Evolutionary conservation across 2,113 vertebrate species (phyloP).

Genomic region (Ciconia boyciana): DNA sequence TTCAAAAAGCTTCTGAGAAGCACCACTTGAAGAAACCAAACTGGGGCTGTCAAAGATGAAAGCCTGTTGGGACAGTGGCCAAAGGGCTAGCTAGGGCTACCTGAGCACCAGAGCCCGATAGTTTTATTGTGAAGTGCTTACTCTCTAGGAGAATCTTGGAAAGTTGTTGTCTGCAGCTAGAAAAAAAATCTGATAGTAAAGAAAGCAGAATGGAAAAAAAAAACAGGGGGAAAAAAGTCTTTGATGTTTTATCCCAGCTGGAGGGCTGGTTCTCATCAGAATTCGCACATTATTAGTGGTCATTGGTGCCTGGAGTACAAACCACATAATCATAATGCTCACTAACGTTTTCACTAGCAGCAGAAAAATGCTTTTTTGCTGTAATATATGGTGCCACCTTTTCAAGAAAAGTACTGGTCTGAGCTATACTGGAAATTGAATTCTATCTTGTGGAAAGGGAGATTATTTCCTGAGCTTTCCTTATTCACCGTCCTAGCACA

Average conservation of each 20-base stretch:
- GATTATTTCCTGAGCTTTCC: constrained; percentile 56
- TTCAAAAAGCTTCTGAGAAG: not conserved
- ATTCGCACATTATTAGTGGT: not conserved
- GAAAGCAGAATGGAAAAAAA: not conserved
- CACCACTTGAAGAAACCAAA: not conserved
- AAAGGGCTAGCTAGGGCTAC: not conserved
- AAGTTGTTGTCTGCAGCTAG: not conserved
- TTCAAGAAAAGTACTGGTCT: constrained; percentile 36
- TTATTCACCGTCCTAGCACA: constrained; percentile 29
- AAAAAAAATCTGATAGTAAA: not conserved
- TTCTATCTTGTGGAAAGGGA: constrained; percentile 53
- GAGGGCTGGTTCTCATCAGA: constrained; percentile 31
- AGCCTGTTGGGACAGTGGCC: not conserved
- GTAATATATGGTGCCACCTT: constrained; percentile 38
- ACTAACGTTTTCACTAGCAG: constrained; percentile 44
- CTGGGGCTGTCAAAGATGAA: not conserved
- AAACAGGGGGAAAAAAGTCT: not conserved
- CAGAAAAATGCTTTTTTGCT: constrained; percentile 1
- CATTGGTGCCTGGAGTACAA: constrained; percentile 38
- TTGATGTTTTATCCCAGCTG: constrained; percentile 2
- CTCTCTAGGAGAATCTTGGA: not conserved
- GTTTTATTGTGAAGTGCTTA: not conserved
- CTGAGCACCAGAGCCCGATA: not conserved
- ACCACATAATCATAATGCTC: constrained; percentile 44
- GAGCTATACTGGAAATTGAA: constrained; percentile 48